Base-by-base conservation (phyloP, 2,888 invertebrate species). In the Drosophila eohydei region DNA sequence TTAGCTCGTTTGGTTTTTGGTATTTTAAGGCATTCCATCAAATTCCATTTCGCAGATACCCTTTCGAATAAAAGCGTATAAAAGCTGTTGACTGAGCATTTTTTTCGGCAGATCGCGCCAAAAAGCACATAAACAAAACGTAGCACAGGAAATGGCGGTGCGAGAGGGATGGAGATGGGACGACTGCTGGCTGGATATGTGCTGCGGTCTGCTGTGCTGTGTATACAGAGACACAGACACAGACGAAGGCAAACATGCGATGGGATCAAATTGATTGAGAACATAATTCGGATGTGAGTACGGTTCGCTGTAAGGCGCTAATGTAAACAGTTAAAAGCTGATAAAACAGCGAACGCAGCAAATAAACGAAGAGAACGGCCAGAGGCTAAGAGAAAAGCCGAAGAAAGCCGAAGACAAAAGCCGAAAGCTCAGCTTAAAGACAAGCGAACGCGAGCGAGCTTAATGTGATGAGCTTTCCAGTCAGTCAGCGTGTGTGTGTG, bases 61-160 rank as follows among this genome's bases (percentile, higher is more conserved):
- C 44, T 14, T 5, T 14, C 11, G 16, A 9, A 0, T 21, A 38
- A 14, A 21, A 7, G 26, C 28, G 28, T 7, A 36, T 4, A 9
- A 61, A 77, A 70, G 61, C 41, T 55, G 88, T 70, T 81, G 87
- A 83, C 60, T 67, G 54, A 51, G 68, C 84, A 21, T 70, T 48
- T 55, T 59, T 65, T 61, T 71, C 48, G 50, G 58, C 62, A 52
- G 48, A 63, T 78, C 56, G 41, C 50, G 68, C 48, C 67, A 60
- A 66, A 63, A 60, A 41, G 64, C 46, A 56, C 70, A 69, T 74
- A 74, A 78, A 70, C 74, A 78, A 68, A 74, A 64, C 32, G 73
- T 63, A 44, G n/a, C 34, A 73, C 74, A 74, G 78, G 78, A 76
- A 78, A 58, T 62, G 71, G 52, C 54, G 48, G 48, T 56, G 48